Evolutionary conservation across 2,888 invertebrate genomes (phyloP).

Genomic region (Drosophila yooni): DNA sequence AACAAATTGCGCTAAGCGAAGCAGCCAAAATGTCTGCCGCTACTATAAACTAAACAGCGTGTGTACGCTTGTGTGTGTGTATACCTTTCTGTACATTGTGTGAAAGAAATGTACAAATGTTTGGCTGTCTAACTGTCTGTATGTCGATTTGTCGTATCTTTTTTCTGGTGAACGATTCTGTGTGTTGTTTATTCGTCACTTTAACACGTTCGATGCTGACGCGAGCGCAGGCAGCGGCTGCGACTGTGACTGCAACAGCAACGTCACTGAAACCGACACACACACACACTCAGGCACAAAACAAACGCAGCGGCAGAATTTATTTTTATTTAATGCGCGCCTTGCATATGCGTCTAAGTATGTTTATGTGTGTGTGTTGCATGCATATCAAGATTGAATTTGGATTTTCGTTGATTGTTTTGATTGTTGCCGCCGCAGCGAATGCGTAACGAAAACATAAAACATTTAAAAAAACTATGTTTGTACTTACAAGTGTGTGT

Average conservation of each 20-base stretch:
- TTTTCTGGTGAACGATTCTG: conserved; percentile 66
- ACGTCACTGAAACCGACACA: conserved; percentile 67
- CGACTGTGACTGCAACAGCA: conserved; percentile 40
- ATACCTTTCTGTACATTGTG: conserved; percentile 51
- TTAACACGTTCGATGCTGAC: conserved; percentile 75
- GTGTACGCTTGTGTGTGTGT: conserved; percentile 23
- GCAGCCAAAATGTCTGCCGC: conserved; percentile 66
- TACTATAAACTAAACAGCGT: conserved; percentile 49
- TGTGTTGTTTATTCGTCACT: conserved; percentile 78
- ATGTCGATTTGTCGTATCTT: conserved; percentile 64
- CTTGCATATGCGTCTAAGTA: conserved; percentile 42
- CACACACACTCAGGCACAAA: conserved; percentile 32
- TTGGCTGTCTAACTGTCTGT: conserved; percentile 53
- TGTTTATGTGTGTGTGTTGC: conserved; percentile 30
- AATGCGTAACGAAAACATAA: conserved; percentile 42
- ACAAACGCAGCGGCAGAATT: conserved; percentile 51
- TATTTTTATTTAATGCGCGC: conserved; percentile 72
- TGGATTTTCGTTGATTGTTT: conserved; percentile 59
- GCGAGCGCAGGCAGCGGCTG: conserved; percentile 35
- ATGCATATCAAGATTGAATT: conserved; percentile 62
- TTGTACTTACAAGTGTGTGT: conserved; percentile 40
- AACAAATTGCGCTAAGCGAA: conserved; percentile 64
- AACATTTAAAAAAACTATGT: conserved; percentile 34
- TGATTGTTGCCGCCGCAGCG: conserved; percentile 42
- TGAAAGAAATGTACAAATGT: conserved; percentile 75